Evolutionary conservation across 2,797 vertebrate species (phyloP).

Genomic region (Hapalemur alaotrensis): DNA sequence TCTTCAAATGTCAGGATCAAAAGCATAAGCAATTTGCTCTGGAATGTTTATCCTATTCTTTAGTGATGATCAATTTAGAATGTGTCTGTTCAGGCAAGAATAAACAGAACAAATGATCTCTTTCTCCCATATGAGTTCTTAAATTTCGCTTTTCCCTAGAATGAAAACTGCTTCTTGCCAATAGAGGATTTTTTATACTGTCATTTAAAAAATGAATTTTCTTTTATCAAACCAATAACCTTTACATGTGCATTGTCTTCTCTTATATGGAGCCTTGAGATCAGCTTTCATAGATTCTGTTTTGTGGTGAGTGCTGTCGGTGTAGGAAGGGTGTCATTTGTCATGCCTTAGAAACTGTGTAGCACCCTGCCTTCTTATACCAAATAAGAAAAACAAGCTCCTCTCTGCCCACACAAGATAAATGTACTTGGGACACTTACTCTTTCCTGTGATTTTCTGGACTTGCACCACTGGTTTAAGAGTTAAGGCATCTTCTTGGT

Average conservation of each 20-base stretch:
- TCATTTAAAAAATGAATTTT: constrained; percentile 72
- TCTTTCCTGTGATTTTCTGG: constrained; percentile 9
- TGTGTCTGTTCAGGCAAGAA: constrained; percentile 66
- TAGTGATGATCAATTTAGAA: constrained; percentile 66
- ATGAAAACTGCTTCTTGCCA: constrained; percentile 67
- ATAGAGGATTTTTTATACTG: constrained; percentile 69
- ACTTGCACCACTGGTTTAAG: not conserved
- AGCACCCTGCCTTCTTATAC: not conserved
- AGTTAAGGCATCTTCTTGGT: not conserved
- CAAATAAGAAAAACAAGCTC: not conserved
- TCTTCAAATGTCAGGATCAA: constrained; percentile 60
- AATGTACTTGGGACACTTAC: not conserved
- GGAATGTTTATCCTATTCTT: constrained; percentile 61
- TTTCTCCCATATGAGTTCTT: constrained; percentile 62
- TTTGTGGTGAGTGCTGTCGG: not conserved
- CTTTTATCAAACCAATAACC: constrained; percentile 58
- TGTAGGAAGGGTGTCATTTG: not conserved
- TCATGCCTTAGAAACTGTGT: not conserved
- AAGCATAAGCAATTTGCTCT: constrained; percentile 33
- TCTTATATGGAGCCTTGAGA: constrained; percentile 10
- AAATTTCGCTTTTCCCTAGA: constrained; percentile 67
- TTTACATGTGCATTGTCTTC: constrained; percentile 56
- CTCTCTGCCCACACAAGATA: not conserved
- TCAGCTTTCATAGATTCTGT: constrained; percentile 15
- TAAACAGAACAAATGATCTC: constrained; percentile 69